Evolutionary conservation across 2,797 vertebrate genomes (phyloP).

Genomic region (Erethizon dorsatum): DNA sequence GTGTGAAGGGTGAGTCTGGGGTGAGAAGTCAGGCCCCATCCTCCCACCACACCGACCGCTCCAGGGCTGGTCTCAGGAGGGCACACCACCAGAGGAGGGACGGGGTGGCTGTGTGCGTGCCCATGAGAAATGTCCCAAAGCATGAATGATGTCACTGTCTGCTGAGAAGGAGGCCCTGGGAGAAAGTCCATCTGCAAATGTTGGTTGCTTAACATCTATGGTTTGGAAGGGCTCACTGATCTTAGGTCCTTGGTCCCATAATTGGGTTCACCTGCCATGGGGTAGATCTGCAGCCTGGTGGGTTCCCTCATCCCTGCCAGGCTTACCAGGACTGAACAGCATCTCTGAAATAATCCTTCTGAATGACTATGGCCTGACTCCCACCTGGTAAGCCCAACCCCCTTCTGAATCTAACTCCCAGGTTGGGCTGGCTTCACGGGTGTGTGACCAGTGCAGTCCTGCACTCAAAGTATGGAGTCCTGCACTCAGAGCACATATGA

Average conservation of each 20-base stretch:
- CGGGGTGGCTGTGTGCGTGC: not conserved
- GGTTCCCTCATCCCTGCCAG: not conserved
- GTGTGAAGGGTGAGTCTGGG: not conserved
- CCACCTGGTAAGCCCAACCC: not conserved
- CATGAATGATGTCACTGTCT: no score
- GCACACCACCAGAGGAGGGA: not conserved
- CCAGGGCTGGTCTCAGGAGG: not conserved
- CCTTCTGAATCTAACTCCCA: not conserved
- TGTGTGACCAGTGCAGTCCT: not conserved
- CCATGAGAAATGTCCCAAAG: not conserved
- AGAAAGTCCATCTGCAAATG: not conserved
- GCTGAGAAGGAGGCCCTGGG: not conserved
- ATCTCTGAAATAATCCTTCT: not conserved
- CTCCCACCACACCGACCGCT: not conserved
- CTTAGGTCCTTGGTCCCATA: not conserved
- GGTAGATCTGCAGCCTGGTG: not conserved
- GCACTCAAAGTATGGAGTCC: not conserved
- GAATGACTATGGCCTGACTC: not conserved
- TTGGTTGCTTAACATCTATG: not conserved
- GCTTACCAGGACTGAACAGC: not conserved
- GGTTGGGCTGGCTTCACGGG: not conserved
- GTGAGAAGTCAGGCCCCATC: not conserved
- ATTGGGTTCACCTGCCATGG: rapidly evolving
- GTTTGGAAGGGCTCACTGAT: not conserved
- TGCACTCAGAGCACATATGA: not conserved